Percentiles rank a stretch among this genome's conserved stretches.
Conservation (phyloP, 2,113 vertebrate species). For the Erythrolamprus reginae region DNA sequence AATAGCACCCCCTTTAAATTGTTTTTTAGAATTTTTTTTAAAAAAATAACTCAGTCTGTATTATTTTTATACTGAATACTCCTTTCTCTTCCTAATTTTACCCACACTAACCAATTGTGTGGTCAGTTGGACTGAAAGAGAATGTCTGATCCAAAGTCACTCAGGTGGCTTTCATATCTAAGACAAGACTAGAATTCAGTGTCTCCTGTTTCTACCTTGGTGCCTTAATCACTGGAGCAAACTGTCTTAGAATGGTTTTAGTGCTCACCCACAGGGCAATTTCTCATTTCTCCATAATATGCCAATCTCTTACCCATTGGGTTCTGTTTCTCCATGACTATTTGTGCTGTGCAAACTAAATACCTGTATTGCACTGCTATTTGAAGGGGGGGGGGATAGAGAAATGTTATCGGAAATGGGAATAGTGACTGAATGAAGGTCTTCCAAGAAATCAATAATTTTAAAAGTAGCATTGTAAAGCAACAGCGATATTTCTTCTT, state of each 20-base stretch:
- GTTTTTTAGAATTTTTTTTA: not conserved
- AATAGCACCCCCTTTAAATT: not conserved
- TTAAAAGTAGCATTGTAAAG: not conserved
- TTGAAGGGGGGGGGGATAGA: fast-evolving
- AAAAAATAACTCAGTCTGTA: not conserved
- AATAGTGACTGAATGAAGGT: not conserved
- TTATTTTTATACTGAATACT: not conserved
- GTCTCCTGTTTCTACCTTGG: not conserved
- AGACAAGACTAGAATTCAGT: not conserved
- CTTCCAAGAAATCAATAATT: not conserved
- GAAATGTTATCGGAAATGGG: not conserved
- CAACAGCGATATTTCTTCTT: not conserved
- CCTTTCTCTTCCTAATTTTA: not conserved
- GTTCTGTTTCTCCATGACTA: not conserved
- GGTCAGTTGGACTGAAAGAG: not conserved
- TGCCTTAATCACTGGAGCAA: not conserved
- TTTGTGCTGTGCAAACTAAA: not conserved
- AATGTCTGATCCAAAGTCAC: not conserved
- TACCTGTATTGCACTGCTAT: not conserved
- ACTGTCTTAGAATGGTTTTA: not conserved
- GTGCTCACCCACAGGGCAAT: not conserved
- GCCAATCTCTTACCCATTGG: not conserved
- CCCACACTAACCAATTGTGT: not conserved
- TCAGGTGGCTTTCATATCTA: not conserved
- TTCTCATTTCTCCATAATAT: not conserved